Percentiles rank a stretch among this genome's conserved stretches.
Conservation (phyloP, 2,113 vertebrate genomes). For the Sula dactylatra region DNA sequence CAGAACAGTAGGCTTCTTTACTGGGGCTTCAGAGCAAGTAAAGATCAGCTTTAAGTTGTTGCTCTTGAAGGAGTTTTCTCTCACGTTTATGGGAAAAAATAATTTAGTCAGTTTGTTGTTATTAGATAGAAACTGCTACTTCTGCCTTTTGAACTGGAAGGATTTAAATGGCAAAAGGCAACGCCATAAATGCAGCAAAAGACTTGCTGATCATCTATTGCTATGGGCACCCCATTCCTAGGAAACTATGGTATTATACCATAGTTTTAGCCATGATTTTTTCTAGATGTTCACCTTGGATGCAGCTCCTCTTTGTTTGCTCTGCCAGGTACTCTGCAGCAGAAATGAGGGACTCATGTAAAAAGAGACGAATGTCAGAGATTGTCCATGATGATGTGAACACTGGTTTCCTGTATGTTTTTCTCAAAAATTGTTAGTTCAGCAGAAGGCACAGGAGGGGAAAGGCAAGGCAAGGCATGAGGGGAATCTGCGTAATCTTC, state of each 20-base stretch:
- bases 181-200: not conserved
- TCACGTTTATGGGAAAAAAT: not conserved
- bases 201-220: not conserved
- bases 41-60: not conserved
- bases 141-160: not conserved
- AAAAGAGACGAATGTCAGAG: accelerated
- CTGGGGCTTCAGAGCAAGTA: not conserved
- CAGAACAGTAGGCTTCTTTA: not conserved
- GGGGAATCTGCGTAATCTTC: not conserved
- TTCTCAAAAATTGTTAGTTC: not conserved
- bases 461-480: not conserved
- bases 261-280: not conserved
- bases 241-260: not conserved
- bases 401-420: not conserved
- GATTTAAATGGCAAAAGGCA: not conserved
- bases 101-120: not conserved
- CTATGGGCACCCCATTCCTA: not conserved
- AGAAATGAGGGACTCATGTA: not conserved
- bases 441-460: not conserved
- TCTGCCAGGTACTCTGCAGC: not conserved
- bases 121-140: not conserved
- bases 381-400: not conserved
- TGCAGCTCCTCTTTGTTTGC: not conserved
- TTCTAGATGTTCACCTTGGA: not conserved
- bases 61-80: not conserved